Conservation (phyloP, 2,113 vertebrate species). For the Psephotus haematonotus region DNA sequence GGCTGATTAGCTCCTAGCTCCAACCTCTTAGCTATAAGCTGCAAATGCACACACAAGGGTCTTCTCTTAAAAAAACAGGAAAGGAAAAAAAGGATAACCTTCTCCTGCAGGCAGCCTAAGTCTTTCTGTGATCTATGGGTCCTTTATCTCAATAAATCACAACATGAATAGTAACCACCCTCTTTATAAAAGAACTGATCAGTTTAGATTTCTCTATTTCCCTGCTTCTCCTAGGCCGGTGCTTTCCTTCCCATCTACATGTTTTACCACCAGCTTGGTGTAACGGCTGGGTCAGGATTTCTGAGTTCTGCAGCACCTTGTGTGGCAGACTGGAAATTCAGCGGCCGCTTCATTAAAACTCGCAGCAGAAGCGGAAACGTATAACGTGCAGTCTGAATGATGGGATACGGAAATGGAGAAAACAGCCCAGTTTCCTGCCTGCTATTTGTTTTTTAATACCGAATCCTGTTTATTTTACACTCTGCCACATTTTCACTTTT, state of each 20-base stretch:
- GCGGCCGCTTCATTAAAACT: neutral
- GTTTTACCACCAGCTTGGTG: neutral
- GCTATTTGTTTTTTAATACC: neutral
- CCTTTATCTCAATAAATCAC: conserved; percentile 31
- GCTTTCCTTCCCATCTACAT: neutral
- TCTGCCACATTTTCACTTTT: neutral
- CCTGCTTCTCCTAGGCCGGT: neutral
- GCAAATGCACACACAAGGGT: conserved; percentile 22
- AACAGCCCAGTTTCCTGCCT: neutral
- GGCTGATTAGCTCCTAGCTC: conserved; percentile 56
- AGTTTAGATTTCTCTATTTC: neutral
- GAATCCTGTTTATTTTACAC: neutral
- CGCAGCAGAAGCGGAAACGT: neutral
- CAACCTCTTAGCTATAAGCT: conserved; percentile 35
- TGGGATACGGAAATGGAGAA: neutral
- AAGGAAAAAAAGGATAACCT: neutral
- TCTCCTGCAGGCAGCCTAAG: neutral
- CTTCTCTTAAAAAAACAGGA: neutral
- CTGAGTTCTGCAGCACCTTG: neutral
- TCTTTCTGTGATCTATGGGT: neutral
- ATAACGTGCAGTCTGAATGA: neutral
- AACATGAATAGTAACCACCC: neutral
- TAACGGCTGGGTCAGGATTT: neutral
- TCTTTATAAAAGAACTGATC: neutral
- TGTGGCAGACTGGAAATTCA: neutral